Evolutionary conservation across 1,140 invertebrate genomes (phyloP).

Genomic region (Caenorhabditis briggsae): DNA sequence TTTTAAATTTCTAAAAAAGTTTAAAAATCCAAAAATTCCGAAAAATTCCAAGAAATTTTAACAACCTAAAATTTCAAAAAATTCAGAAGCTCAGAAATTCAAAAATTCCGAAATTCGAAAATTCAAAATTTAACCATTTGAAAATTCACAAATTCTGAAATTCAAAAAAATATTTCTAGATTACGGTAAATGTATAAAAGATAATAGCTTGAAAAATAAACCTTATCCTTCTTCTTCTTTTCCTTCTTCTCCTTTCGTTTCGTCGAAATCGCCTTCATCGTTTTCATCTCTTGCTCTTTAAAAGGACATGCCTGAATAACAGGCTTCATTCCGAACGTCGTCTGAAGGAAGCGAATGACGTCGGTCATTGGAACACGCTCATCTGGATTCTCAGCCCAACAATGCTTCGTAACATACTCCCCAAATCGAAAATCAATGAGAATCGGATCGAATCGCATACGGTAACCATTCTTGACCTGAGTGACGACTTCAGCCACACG

Average conservation of each 20-base stretch:
- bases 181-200: no score
- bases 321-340: conserved; percentile 3
- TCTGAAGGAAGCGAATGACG: conserved; percentile 24
- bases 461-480: conserved; percentile 20
- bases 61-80: no score
- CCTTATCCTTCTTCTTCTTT: conserved; percentile 2
- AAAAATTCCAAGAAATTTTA: no score
- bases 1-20: no score
- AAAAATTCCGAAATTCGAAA: no score
- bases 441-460: conserved; percentile 53
- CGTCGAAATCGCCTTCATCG: conserved; percentile 2
- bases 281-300: background rate
- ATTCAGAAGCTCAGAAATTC: no score
- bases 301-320: conserved; percentile 12
- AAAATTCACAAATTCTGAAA: no score
- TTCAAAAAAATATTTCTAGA: no score
- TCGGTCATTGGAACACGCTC: conserved; percentile 47
- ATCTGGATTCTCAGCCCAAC: conserved; percentile 58
- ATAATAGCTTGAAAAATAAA: background rate
- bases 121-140: no score
- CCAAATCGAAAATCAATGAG: conserved; percentile 6
- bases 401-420: conserved; percentile 27
- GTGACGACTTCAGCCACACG: conserved; percentile 27
- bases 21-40: no score
- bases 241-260: conserved; percentile 37